phyloP scores from a whole-genome alignment of 2,888 invertebrate species.

The Erpobdella octoculata region DNA sequence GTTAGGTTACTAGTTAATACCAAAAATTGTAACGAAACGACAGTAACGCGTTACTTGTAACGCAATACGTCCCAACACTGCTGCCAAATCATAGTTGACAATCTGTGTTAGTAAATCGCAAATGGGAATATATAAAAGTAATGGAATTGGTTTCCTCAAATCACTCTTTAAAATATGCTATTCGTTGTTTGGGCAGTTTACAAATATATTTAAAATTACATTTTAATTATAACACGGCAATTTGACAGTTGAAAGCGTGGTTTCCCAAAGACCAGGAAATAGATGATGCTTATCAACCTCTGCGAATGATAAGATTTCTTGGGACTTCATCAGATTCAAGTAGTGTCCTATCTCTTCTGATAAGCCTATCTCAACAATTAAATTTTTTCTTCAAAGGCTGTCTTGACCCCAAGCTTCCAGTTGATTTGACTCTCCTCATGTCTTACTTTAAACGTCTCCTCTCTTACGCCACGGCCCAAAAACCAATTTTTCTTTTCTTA shows the following conservation, averaged over 20 bases:
- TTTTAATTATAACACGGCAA: too few relatives aligned
- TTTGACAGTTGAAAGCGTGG: conserved; percentile 27
- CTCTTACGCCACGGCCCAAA: conserved; percentile 56
- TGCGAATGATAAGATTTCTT: conserved; percentile 59
- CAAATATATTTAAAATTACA: neutral
- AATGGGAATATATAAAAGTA: too few relatives aligned
- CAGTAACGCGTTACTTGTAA: too few relatives aligned
- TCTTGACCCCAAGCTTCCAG: conserved; percentile 73
- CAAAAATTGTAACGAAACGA: too few relatives aligned
- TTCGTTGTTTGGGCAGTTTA: neutral
- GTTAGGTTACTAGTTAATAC: too few relatives aligned
- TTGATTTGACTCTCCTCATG: conserved; percentile 86
- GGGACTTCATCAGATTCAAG: conserved; percentile 96
- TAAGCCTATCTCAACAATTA: conserved; percentile 84
- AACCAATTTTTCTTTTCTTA: conserved; percentile 76
- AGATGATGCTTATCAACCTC: neutral
- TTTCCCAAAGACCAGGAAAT: neutral
- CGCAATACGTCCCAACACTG: too few relatives aligned
- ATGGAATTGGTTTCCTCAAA: neutral
- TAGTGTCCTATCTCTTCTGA: conserved; percentile 82
- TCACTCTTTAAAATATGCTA: neutral
- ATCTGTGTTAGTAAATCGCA: too few relatives aligned
- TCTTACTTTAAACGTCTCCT: conserved; percentile 90
- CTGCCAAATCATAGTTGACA: too few relatives aligned
- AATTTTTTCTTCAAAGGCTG: conserved; percentile 51